A percentile compares a stretch with the other conserved stretches of the same genome.
phyloP scores from a whole-genome alignment of 2,888 invertebrate genomes.

The Hypena proboscidalis region DNA sequence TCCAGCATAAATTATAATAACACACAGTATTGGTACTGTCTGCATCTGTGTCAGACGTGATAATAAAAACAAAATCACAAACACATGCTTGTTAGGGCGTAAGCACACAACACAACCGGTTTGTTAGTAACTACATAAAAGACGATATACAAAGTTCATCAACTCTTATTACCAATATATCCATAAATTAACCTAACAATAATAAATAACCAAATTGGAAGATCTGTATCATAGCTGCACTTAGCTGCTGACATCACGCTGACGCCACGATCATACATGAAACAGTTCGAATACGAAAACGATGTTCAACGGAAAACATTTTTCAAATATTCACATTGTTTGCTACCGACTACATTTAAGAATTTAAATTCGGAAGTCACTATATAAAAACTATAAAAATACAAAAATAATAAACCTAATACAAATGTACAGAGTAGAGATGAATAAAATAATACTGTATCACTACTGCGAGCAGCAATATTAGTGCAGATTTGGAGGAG shows the following conservation, averaged over 20 bases:
- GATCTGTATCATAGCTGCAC: conserved; percentile 64
- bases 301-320: conserved; percentile 25
- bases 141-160: conserved; percentile 77
- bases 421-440: conserved; percentile 77
- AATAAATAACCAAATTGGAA: conserved; percentile 81
- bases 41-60: conserved; percentile 39
- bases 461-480: conserved; percentile 75
- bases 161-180: conserved; percentile 70
- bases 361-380: conserved; percentile 60
- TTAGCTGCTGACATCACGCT: conserved; percentile 29
- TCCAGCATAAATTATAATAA: conserved; percentile 83
- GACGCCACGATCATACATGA: conserved; percentile 27
- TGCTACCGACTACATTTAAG: conserved; percentile 27
- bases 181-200: conserved; percentile 71
- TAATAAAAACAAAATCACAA: conserved; percentile 69
- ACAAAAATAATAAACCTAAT: conserved; percentile 71
- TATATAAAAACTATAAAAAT: conserved; percentile 67
- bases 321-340: conserved; percentile 26
- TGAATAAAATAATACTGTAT: conserved; percentile 83
- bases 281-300: conserved; percentile 25
- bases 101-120: conserved; percentile 84
- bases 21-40: conserved; percentile 62
- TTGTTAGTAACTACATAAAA: conserved; percentile 82
- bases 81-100: conserved; percentile 83
- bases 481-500: conserved; percentile 59